phyloP scores from a whole-genome alignment of 2,113 vertebrate species.

The Scomber colias region DNA sequence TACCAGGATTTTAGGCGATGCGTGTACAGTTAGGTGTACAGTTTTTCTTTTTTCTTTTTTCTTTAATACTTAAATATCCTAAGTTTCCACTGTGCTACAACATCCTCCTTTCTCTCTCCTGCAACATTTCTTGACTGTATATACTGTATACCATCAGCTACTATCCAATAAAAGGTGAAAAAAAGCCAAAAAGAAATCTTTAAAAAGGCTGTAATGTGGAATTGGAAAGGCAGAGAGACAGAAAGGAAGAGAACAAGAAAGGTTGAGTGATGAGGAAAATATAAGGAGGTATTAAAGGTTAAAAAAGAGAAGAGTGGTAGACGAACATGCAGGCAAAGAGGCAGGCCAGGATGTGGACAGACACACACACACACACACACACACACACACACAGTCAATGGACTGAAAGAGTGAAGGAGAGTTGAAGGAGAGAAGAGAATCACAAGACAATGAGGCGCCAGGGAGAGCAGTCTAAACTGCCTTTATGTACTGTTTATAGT shows the following conservation, averaged over 20 bases:
- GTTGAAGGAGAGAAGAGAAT: constrained; percentile 55
- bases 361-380: not conserved
- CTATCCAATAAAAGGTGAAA: not conserved
- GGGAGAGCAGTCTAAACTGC: constrained; percentile 46
- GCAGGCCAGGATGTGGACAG: not conserved
- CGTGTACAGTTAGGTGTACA: no score
- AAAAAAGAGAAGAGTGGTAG: not conserved
- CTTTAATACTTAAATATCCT: no score
- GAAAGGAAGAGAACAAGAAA: not conserved
- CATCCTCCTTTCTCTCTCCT: no score
- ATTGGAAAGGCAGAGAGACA: not conserved
- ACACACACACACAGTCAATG: constrained; percentile 9
- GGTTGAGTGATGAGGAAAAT: not conserved
- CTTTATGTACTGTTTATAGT: constrained; percentile 56
- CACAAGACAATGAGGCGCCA: constrained; percentile 29
- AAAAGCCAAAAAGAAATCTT: no score
- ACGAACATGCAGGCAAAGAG: not conserved
- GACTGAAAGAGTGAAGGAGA: constrained; percentile 56
- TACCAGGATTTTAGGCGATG: not conserved
- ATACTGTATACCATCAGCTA: not conserved
- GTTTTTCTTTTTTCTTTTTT: no score
- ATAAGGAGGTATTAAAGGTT: not conserved
- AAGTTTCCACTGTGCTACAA: no score
- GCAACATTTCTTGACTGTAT: no score
- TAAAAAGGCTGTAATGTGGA: not conserved